Evolutionary conservation across 2,113 vertebrate species (phyloP).

Genomic region (Rhagologus leucostigma): DNA sequence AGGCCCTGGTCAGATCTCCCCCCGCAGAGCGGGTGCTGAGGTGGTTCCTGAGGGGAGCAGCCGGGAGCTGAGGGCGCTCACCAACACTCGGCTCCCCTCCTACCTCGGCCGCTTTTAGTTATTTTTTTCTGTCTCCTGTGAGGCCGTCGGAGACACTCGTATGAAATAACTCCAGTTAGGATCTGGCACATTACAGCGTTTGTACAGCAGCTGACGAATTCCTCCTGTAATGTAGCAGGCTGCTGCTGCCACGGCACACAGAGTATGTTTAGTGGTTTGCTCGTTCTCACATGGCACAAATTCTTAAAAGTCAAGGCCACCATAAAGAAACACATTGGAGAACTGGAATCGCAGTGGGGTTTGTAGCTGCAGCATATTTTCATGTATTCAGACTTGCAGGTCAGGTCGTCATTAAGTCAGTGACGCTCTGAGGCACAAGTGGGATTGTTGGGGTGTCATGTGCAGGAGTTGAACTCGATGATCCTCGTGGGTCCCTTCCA

Average conservation of each 20-base stretch:
- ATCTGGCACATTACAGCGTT: fast-evolving
- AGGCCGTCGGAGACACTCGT: fast-evolving
- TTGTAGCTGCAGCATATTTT: background rate
- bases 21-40: background rate
- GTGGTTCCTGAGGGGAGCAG: background rate
- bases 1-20: background rate
- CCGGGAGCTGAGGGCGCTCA: fast-evolving
- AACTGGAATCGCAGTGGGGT: background rate
- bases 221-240: background rate
- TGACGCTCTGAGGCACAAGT: background rate
- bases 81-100: no score
- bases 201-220: background rate
- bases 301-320: background rate
- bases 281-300: background rate
- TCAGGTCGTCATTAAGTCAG: background rate
- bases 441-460: background rate
- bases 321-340: fast-evolving
- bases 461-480: background rate
- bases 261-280: background rate
- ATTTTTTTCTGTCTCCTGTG: background rate
- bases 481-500: background rate
- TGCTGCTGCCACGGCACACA: background rate
- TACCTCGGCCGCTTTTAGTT: fast-evolving
- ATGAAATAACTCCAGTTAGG: background rate
- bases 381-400: background rate